Evolutionary conservation across 23 tunicate species (phyloP).

Genomic region (Halocynthia roretzi): DNA sequence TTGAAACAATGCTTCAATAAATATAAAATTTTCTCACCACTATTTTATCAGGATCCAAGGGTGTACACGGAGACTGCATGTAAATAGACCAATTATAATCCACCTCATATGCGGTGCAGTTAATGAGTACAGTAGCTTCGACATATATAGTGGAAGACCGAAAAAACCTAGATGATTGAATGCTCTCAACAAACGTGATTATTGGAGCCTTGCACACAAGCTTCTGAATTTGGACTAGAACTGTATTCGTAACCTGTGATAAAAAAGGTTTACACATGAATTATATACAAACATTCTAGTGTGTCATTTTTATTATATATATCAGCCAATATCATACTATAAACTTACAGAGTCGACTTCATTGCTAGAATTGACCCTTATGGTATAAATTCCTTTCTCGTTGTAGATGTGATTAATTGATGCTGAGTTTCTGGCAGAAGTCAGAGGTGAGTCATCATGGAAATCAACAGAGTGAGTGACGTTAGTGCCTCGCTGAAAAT

Average conservation of each 20-base stretch:
- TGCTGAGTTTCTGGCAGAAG: neutral
- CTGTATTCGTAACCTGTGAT: constrained; percentile 13
- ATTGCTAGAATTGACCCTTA: constrained; percentile 29
- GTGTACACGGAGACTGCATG: neutral
- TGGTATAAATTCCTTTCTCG: constrained; percentile 15
- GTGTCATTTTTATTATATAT: neutral
- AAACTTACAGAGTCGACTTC: constrained; percentile 12
- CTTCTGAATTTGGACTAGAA: constrained; percentile 18
- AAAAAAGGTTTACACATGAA: neutral
- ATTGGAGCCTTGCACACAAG: constrained; percentile 46
- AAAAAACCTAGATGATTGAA: constrained; percentile 36
- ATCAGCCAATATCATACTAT: too few relatives aligned
- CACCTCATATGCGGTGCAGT: constrained; percentile 21
- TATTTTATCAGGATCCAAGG: neutral
- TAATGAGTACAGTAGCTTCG: constrained; percentile 10
- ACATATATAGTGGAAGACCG: constrained; percentile 56
- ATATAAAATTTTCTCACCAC: neutral
- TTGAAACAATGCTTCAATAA: neutral
- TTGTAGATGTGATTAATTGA: constrained; percentile 8
- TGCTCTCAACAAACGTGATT: constrained; percentile 41
- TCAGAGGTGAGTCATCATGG: constrained; percentile 21
- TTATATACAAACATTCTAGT: neutral
- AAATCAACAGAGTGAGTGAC: constrained; percentile 13
- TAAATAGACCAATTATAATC: constrained; percentile 9
- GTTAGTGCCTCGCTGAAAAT: constrained; percentile 16